phyloP scores from a whole-genome alignment of 2,888 invertebrate genomes.

The Epinotia bilunana region DNA sequence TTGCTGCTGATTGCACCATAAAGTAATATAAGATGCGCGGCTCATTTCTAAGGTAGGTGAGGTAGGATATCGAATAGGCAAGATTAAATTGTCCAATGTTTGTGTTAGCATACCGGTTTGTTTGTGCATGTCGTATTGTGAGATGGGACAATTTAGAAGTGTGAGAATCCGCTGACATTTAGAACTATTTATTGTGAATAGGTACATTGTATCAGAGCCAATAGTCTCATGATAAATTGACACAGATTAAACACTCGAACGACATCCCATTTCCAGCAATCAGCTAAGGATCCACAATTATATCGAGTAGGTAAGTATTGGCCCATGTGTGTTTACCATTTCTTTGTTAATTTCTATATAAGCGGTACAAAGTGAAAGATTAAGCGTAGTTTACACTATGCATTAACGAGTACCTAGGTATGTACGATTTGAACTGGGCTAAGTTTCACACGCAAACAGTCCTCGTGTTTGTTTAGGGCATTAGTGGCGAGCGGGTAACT shows the following conservation, averaged over 20 bases:
- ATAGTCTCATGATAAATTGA: conserved; percentile 64
- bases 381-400: conserved; percentile 71
- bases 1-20: conserved; percentile 62
- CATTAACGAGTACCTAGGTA: conserved; percentile 64
- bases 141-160: conserved; percentile 49
- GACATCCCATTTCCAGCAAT: conserved; percentile 60
- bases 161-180: conserved; percentile 63
- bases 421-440: conserved; percentile 71
- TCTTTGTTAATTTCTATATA: conserved; percentile 76
- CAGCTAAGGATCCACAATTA: conserved; percentile 66
- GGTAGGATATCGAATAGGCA: conserved; percentile 38
- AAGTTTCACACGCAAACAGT: conserved; percentile 75
- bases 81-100: conserved; percentile 43
- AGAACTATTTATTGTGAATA: conserved; percentile 55
- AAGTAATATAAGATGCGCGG: conserved; percentile 51
- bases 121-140: conserved; percentile 40
- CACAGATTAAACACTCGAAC: conserved; percentile 56
- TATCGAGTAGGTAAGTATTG: conserved; percentile 62
- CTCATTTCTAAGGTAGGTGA: conserved; percentile 45
- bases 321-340: conserved; percentile 67
- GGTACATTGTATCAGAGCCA: conserved; percentile 48
- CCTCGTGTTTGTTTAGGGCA: conserved; percentile 65
- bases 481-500: conserved; percentile 72
- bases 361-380: conserved; percentile 80
- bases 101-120: conserved; percentile 44